Evolutionary conservation across 2,113 vertebrate genomes (phyloP).

Genomic region (Amia ocellicauda): DNA sequence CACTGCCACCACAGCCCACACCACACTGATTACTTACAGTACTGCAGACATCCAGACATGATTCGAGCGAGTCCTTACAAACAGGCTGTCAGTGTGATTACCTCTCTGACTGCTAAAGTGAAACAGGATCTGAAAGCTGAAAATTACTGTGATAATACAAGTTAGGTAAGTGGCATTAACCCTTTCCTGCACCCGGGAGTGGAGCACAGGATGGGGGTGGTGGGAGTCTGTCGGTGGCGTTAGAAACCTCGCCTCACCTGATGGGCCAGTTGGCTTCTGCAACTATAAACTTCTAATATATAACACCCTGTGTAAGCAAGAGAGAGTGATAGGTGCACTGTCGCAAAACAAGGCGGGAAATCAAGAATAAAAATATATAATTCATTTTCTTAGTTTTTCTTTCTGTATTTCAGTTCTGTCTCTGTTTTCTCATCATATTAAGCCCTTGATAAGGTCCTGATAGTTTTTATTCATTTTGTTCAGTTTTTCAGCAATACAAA

Average conservation of each 20-base stretch:
- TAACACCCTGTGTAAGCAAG: neutral
- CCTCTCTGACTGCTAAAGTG: conserved; percentile 17
- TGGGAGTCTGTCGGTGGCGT: neutral
- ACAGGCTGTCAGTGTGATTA: conserved; percentile 28
- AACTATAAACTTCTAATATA: neutral
- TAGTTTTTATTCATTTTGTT: neutral
- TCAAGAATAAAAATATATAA: too few species aligned
- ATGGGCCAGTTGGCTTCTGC: neutral
- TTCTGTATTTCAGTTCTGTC: too few species aligned
- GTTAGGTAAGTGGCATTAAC: conserved; percentile 23
- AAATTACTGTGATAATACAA: conserved; percentile 30
- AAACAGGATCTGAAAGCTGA: conserved; percentile 25
- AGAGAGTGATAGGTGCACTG: too few species aligned
- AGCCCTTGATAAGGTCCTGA: neutral
- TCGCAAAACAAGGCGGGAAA: too few species aligned
- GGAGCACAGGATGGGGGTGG: neutral
- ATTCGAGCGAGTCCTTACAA: conserved; percentile 17
- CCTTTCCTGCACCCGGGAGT: neutral
- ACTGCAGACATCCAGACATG: neutral
- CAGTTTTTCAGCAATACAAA: too few species aligned
- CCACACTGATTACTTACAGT: neutral
- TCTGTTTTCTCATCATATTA: neutral
- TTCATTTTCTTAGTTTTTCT: too few species aligned
- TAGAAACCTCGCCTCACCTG: neutral
- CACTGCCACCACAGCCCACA: neutral